Percentiles rank a stretch among this genome's conserved stretches.
These are phyloP conservation scores for Euphonia xanthogaster DNA, from an alignment of 2,797 vertebrate species.

Conservation along the genomic window DNA sequence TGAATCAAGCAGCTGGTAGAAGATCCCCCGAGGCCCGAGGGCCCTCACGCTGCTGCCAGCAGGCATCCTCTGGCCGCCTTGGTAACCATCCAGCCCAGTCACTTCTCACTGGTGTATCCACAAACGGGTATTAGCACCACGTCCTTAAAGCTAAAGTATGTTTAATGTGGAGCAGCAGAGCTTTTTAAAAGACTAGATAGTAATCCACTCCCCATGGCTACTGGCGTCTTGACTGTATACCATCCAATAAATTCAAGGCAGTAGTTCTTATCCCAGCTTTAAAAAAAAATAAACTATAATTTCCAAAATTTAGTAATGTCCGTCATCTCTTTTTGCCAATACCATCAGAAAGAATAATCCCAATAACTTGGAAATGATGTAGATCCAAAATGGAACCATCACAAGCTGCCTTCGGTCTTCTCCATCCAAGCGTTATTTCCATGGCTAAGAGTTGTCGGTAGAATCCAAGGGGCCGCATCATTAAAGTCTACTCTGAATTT, in stretches of 20 bases:
- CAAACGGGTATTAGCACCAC: constrained; percentile 64
- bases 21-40: constrained; percentile 54
- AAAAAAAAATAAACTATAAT: constrained; percentile 71
- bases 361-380: constrained; percentile 71
- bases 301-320: constrained; percentile 76
- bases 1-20: constrained; percentile 75
- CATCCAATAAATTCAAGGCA: constrained; percentile 73
- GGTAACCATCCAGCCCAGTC: constrained; percentile 79
- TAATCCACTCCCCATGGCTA: constrained; percentile 79
- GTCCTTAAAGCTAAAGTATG: constrained; percentile 73
- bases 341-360: constrained; percentile 78
- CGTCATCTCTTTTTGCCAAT: constrained; percentile 72
- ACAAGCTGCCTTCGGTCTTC: constrained; percentile 75
- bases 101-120: constrained; percentile 77
- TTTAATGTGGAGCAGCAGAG: constrained; percentile 63
- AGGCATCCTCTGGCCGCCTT: constrained; percentile 67
- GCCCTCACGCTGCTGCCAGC: constrained; percentile 59
- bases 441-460: constrained; percentile 72
- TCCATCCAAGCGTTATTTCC: constrained; percentile 73
- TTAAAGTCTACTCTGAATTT: constrained; percentile 65
- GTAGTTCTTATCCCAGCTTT: constrained; percentile 74
- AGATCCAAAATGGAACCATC: constrained; percentile 79
- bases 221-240: constrained; percentile 70
- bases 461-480: constrained; percentile 76
- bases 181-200: constrained; percentile 65